Conservation (phyloP, 2,888 invertebrate genomes). For the Taphrorychus bicolor region DNA sequence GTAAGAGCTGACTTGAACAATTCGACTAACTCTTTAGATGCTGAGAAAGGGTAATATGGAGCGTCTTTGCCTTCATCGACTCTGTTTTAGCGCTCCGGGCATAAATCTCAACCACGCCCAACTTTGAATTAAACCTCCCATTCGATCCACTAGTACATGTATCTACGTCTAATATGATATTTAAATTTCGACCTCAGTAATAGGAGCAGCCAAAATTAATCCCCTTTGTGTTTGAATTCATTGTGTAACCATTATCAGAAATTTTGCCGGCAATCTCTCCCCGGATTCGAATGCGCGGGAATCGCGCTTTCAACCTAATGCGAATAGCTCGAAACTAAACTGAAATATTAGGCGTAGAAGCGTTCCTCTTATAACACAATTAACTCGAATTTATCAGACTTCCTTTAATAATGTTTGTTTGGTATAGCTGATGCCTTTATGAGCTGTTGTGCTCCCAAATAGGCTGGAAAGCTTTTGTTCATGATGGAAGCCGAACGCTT, state of each 20-base stretch:
- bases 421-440: background rate
- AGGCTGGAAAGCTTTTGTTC: background rate
- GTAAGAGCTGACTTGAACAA: too few species aligned
- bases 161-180: background rate
- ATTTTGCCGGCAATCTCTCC: slow-evolving; percentile 14
- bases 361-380: slow-evolving; percentile 8
- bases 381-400: slow-evolving; percentile 1
- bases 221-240: slow-evolving; percentile 7
- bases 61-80: too few species aligned
- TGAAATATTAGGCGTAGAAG: slow-evolving; percentile 9
- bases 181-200: background rate
- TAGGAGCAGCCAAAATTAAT: slow-evolving; percentile 7
- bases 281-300: background rate
- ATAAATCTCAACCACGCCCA: too few species aligned
- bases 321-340: slow-evolving; percentile 5
- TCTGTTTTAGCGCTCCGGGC: too few species aligned
- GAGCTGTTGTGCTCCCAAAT: background rate
- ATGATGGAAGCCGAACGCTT: too few species aligned
- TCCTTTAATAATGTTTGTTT: background rate
- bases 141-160: background rate
- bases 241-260: slow-evolving; percentile 16
- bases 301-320: slow-evolving; percentile 5
- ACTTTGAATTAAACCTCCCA: background rate
- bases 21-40: too few species aligned
- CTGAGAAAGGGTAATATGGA: too few species aligned